phyloP scores from a whole-genome alignment of 2,888 invertebrate genomes.

The Latrodectus hesperus region DNA sequence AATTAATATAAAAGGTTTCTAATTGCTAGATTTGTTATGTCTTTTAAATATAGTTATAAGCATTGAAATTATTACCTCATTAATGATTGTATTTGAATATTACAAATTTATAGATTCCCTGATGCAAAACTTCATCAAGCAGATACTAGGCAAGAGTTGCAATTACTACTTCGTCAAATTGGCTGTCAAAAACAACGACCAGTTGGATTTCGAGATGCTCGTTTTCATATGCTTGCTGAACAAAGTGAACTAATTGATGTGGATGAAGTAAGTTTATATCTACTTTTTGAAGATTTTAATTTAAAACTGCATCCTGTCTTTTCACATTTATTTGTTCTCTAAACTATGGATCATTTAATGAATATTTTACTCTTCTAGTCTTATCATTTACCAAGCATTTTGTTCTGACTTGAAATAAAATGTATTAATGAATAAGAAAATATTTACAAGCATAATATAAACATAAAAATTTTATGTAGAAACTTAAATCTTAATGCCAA shows the following conservation, averaged over 20 bases:
- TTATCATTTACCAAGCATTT: too few relatives aligned
- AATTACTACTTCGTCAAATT: constrained; percentile 85
- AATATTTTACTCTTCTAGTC: too few relatives aligned
- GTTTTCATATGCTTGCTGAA: constrained; percentile 90
- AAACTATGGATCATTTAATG: too few relatives aligned
- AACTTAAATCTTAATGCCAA: too few relatives aligned
- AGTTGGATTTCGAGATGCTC: constrained; percentile 84
- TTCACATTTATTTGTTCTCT: too few relatives aligned
- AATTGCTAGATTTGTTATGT: neutral
- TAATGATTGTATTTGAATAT: neutral
- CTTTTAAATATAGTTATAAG: neutral
- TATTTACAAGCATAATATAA: too few relatives aligned
- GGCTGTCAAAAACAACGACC: constrained; percentile 87
- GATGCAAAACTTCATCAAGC: constrained; percentile 87
- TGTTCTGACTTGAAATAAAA: too few relatives aligned
- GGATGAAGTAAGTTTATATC: constrained; percentile 22
- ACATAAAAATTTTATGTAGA: too few relatives aligned
- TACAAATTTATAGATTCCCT: constrained; percentile 77
- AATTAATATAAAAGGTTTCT: too few relatives aligned
- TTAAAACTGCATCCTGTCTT: too few relatives aligned
- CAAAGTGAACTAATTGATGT: constrained; percentile 80
- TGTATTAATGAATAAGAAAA: too few relatives aligned
- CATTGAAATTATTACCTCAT: neutral
- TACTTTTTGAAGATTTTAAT: neutral
- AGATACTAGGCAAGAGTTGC: constrained; percentile 80